Evolutionary conservation across 2,113 vertebrate genomes (phyloP).

Genomic region (Empidonax alnorum): DNA sequence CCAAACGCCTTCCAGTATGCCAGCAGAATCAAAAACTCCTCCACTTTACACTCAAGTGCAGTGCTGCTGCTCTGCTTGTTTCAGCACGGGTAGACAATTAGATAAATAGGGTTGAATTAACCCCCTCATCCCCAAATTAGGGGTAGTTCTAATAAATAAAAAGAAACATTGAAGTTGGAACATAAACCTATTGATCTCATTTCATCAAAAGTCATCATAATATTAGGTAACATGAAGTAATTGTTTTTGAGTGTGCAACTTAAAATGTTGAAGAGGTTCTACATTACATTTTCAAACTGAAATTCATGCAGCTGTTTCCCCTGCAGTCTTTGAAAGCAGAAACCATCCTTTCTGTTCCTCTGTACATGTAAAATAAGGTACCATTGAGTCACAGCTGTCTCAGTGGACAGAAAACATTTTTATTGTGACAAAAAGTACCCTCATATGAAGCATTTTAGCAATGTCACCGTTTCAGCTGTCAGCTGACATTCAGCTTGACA

Average conservation of each 20-base stretch:
- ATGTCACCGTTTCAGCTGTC: background rate
- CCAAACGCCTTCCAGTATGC: slow-evolving; percentile 29
- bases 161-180: background rate
- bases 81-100: background rate
- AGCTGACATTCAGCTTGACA: slow-evolving; percentile 37
- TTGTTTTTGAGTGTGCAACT: background rate
- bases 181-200: background rate
- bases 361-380: background rate
- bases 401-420: slow-evolving; percentile 4
- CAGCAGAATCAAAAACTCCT: slow-evolving; percentile 14
- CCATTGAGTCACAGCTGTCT: background rate
- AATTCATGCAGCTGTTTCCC: background rate
- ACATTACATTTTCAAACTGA: background rate
- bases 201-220: background rate
- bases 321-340: background rate
- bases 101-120: slow-evolving; percentile 39
- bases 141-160: background rate
- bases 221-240: background rate
- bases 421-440: background rate
- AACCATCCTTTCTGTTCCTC: background rate
- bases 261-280: background rate
- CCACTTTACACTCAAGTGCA: slow-evolving; percentile 10
- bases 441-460: background rate
- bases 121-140: slow-evolving; percentile 1
- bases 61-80: slow-evolving; percentile 16